Percentiles rank a stretch among this genome's conserved stretches.
These are phyloP conservation scores for Ceryle rudis DNA, from an alignment of 2,797 vertebrate species.

Conservation along the genomic window DNA sequence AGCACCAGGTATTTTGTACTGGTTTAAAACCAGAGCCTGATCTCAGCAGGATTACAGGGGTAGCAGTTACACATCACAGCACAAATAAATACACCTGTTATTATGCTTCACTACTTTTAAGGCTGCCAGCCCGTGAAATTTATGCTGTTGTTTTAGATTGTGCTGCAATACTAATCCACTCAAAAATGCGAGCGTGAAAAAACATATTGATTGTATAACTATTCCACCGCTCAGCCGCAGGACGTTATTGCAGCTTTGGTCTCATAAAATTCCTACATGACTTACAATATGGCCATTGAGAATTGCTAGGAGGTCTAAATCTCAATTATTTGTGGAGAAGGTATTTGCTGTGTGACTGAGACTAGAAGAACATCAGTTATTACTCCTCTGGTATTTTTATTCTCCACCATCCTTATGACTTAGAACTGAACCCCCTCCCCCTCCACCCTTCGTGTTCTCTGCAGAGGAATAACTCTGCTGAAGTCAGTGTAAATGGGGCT, in stretches of 20 bases:
- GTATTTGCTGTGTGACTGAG: neutral
- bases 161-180: neutral
- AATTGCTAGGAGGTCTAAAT: neutral
- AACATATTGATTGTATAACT: neutral
- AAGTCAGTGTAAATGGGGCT: neutral
- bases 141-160: neutral
- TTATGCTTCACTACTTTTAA: constrained; percentile 24
- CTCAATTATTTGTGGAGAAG: constrained; percentile 22
- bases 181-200: neutral
- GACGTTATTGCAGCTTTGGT: neutral
- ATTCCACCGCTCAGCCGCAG: neutral
- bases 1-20: neutral
- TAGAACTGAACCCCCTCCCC: neutral
- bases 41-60: constrained; percentile 24
- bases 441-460: neutral
- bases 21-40: constrained; percentile 36
- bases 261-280: neutral
- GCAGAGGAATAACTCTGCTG: neutral
- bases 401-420: neutral
- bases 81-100: constrained; percentile 11
- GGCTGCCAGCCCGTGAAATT: constrained; percentile 34
- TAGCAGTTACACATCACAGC: constrained; percentile 18
- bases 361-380: neutral
- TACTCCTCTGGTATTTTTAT: neutral
- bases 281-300: neutral